These are phyloP conservation scores for Lasioglossum albipes DNA, from an alignment of 1,140 invertebrate genomes.

Conservation along the genomic window DNA sequence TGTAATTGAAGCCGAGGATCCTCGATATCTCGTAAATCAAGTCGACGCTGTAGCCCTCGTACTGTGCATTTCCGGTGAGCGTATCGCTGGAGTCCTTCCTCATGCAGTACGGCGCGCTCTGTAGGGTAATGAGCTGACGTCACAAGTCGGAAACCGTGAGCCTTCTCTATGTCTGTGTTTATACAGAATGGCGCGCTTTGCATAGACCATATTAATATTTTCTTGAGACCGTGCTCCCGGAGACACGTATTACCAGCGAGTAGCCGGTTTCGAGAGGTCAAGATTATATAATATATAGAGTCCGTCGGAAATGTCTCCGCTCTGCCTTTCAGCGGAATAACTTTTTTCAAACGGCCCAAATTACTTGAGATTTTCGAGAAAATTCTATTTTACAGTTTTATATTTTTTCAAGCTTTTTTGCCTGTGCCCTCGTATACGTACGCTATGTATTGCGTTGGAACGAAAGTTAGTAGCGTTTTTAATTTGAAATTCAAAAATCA, in stretches of 20 bases:
- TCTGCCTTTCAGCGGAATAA: too few relatives aligned
- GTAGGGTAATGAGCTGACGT: slow-evolving; percentile 50
- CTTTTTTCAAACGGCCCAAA: too few relatives aligned
- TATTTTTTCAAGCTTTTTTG: too few relatives aligned
- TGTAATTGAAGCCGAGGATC: slow-evolving; percentile 94
- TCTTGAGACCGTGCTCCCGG: not conserved
- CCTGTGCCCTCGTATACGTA: too few relatives aligned
- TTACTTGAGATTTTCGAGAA: too few relatives aligned
- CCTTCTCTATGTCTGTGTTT: slow-evolving; percentile 22
- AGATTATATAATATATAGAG: too few relatives aligned
- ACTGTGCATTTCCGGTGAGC: slow-evolving; percentile 91
- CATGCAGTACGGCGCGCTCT: slow-evolving; percentile 97
- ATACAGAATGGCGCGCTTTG: slow-evolving; percentile 12
- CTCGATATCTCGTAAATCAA: slow-evolving; percentile 93
- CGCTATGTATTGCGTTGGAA: too few relatives aligned
- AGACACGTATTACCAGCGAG: not conserved
- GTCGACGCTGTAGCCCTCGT: slow-evolving; percentile 93
- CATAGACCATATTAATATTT: slow-evolving; percentile 11
- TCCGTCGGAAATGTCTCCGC: too few relatives aligned
- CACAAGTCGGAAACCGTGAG: slow-evolving; percentile 26
- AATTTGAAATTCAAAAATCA: too few relatives aligned
- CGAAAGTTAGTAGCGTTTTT: too few relatives aligned
- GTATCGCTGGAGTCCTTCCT: slow-evolving; percentile 89
- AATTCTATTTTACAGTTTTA: too few relatives aligned
- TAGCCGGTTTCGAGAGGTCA: not conserved